These are phyloP conservation scores for Hydrozoanthus tunicans DNA, from an alignment of 64 coral and sea anemone genomes.

Conservation along the genomic window DNA sequence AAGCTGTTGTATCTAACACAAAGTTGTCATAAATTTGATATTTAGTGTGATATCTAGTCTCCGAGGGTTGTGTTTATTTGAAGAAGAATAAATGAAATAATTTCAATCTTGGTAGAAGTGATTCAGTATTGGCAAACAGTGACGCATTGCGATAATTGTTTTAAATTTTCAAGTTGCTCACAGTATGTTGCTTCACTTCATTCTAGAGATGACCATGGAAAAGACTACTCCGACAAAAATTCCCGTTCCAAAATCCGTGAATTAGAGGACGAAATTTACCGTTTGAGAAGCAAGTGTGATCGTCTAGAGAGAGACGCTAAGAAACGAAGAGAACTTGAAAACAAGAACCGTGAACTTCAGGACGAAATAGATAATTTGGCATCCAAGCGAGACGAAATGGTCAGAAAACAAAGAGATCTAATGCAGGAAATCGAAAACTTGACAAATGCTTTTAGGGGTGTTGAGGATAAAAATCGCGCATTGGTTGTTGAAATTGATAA, in stretches of 20 bases:
- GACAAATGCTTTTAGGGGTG: slow-evolving; percentile 51
- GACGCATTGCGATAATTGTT: background rate
- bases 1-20: no score
- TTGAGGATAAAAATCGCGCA: slow-evolving; percentile 79
- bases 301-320: slow-evolving; percentile 60
- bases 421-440: slow-evolving; percentile 72
- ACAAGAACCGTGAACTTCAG: slow-evolving; percentile 72
- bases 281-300: slow-evolving; percentile 58
- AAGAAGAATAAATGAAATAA: no score
- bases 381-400: slow-evolving; percentile 64
- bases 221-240: slow-evolving; percentile 4
- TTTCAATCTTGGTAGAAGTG: no score
- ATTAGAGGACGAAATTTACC: slow-evolving; percentile 59
- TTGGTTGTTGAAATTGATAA: slow-evolving; percentile 70
- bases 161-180: background rate
- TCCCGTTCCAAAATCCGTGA: slow-evolving; percentile 41
- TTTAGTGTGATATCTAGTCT: no score
- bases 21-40: no score
- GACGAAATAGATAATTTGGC: slow-evolving; percentile 77
- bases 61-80: no score
- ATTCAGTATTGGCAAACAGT: no score
- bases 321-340: slow-evolving; percentile 76
- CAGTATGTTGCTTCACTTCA: background rate
- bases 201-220: background rate
- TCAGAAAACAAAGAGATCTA: slow-evolving; percentile 81